Evolutionary conservation across 2,113 vertebrate species (phyloP).

Genomic region (Opisthocomus hoazin): DNA sequence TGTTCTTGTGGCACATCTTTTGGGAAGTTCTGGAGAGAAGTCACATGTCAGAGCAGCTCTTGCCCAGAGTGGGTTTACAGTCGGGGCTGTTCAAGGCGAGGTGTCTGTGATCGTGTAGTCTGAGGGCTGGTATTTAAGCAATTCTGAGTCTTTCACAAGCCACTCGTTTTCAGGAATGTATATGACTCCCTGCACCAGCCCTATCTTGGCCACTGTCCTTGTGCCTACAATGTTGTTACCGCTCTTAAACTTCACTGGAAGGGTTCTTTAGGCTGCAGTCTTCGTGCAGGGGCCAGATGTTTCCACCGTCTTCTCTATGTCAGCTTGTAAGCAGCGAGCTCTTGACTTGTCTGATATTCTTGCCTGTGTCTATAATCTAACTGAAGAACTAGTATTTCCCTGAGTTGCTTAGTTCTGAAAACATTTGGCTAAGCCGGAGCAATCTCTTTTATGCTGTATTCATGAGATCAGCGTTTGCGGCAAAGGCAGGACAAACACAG

Average conservation of each 20-base stretch:
- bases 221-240: not conserved
- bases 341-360: not conserved
- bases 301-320: not conserved
- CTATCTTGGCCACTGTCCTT: not conserved
- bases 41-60: not conserved
- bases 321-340: not conserved
- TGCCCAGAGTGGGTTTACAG: not conserved
- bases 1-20: not conserved
- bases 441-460: not conserved
- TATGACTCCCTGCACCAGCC: not conserved
- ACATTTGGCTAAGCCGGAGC: not conserved
- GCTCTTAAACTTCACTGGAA: not conserved
- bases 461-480: not conserved
- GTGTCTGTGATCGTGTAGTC: not conserved
- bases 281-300: not conserved
- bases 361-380: not conserved
- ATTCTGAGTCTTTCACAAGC: not conserved
- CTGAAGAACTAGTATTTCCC: not conserved
- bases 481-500: not conserved
- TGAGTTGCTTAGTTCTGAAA: not conserved
- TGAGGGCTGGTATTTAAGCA: not conserved
- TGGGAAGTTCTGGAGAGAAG: not conserved
- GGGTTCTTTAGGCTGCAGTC: not conserved
- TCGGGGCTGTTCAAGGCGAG: not conserved
- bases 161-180: not conserved